A percentile compares a stretch with the other conserved stretches of the same genome.
These are phyloP conservation scores for Centrocercus urophasianus DNA, from an alignment of 2,113 vertebrate genomes.

Conservation along the genomic window DNA sequence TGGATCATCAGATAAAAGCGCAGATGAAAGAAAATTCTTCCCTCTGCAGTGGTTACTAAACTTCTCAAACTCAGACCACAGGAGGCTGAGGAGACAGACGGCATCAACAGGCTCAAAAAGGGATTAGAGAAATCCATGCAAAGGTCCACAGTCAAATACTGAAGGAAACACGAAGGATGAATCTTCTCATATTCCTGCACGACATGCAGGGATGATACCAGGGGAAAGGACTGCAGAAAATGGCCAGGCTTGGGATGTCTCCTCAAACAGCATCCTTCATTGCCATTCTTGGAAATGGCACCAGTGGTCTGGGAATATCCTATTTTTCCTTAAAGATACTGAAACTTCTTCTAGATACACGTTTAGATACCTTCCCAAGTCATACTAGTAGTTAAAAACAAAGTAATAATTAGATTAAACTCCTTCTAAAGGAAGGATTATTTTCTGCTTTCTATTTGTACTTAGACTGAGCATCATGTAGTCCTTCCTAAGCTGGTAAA, in stretches of 20 bases:
- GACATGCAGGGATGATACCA: not conserved
- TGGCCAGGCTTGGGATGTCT: not conserved
- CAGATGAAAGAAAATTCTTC: constrained; percentile 56
- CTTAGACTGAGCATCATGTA: not conserved
- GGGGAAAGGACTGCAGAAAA: not conserved
- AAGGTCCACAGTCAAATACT: not conserved
- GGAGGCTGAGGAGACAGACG: constrained; percentile 41
- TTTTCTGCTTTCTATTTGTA: not conserved
- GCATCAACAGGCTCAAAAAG: constrained; percentile 25
- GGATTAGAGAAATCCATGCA: constrained; percentile 33
- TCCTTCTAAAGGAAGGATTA: not conserved
- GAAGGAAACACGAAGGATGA: constrained; percentile 2
- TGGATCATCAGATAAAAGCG: constrained; percentile 50
- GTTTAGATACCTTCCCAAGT: not conserved
- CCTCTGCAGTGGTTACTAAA: constrained; percentile 26
- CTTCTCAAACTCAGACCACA: constrained; percentile 27
- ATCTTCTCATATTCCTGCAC: not conserved
- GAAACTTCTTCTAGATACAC: not conserved
- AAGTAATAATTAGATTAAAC: not conserved
- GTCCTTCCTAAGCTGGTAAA: not conserved
- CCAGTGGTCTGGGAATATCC: not conserved
- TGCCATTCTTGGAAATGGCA: not conserved
- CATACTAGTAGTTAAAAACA: not conserved
- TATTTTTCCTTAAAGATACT: not conserved
- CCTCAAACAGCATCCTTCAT: constrained; percentile 21